phyloP scores from a whole-genome alignment of 2,113 vertebrate genomes.

The Pteruthius melanotis region DNA sequence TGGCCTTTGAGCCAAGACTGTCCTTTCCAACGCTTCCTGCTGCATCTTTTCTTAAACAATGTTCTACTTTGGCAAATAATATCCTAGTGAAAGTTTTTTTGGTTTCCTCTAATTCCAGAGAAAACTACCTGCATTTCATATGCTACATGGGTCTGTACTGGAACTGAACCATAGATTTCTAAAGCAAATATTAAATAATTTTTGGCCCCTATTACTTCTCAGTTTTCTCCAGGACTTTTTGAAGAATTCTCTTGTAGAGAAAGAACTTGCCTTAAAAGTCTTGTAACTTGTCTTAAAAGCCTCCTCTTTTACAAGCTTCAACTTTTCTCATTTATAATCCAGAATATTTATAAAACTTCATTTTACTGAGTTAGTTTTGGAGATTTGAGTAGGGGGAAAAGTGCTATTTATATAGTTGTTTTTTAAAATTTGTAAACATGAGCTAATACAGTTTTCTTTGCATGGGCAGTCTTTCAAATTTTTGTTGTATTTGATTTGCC shows the following conservation, averaged over 20 bases:
- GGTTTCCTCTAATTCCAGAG: not conserved
- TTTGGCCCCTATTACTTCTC: not conserved
- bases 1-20: not conserved
- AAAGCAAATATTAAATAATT: not conserved
- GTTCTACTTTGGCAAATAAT: not conserved
- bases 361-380: not conserved
- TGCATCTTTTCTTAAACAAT: not conserved
- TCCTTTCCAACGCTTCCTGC: not conserved
- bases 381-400: not conserved
- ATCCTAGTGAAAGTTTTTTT: not conserved
- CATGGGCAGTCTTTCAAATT: conserved; percentile 1
- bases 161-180: not conserved
- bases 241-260: not conserved
- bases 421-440: not conserved
- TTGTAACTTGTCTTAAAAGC: not conserved
- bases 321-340: not conserved
- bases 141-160: not conserved
- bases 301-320: not conserved
- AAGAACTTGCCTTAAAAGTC: not conserved
- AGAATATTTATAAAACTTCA: not conserved
- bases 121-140: not conserved
- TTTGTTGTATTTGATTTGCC: conserved; percentile 2
- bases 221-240: not conserved
- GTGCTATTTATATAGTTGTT: not conserved
- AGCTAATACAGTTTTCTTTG: not conserved